Evolutionary conservation across 2,888 invertebrate genomes (phyloP), one percentile per base, ranked within the genome.

Genomic region (Asteroscopus sphinx): DNA sequence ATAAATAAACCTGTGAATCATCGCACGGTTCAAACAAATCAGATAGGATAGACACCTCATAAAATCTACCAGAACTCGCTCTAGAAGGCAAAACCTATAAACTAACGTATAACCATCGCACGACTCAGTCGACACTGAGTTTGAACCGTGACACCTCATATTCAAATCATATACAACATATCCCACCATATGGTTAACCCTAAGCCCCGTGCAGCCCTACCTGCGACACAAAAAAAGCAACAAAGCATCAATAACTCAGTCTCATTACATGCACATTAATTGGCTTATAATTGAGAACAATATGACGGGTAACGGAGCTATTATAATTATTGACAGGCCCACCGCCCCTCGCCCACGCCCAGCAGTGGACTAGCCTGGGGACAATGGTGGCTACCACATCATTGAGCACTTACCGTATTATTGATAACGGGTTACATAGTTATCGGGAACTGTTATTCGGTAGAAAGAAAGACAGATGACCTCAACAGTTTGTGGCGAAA

Each of bases 271-370:
- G 45, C 37, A 59, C 48, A 69, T 64, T 64, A 60, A 76, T 76
- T 58, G 42, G 37, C 30, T 37, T 51, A 40, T 45, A 58, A 73
- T 63, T 58, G 51, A 46, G 68, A 64, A 66, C 68, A 68, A 62
- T 66, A 52, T 68, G 60, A 64, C 35, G 42, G 16, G 21, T 76
- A 76, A 76, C 77, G 74, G 77, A 42, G 30, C 28, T 37, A 53
- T 68, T 75, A 61, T 59, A 52, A 61, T 59, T 63, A 76, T 72
- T 73, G 73, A 61, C 54, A 53, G 55, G 26, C 37, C 9, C 16
- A 28, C 68, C 76, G 73, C 73, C 76, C 76, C 39, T 44, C 76
- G 55, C 76, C 76, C 52, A 76, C 73, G n/a, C 12, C 53, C 26
- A 26, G 11, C 48, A 42, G 36, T 63, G 62, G 73, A 62, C 68